Percentiles rank a stretch among this genome's conserved stretches.
Conservation (phyloP, 2,888 invertebrate genomes). For the Autographa pulchrina region DNA sequence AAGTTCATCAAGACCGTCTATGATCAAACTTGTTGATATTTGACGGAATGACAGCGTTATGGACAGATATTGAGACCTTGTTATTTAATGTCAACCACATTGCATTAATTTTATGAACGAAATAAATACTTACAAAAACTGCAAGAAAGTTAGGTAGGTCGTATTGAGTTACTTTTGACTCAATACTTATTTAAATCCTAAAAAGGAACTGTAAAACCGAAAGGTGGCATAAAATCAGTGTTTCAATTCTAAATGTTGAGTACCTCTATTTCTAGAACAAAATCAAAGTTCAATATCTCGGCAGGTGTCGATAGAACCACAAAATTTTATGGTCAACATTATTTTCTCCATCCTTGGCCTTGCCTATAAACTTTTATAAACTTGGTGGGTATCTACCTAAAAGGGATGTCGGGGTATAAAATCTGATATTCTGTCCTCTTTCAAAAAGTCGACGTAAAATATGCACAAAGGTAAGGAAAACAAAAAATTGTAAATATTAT, state of each 20-base stretch:
- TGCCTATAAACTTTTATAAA: constrained; percentile 39
- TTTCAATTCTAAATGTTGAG: background rate
- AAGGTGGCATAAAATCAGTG: too few relatives aligned
- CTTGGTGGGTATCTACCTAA: constrained; percentile 29
- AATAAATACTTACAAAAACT: background rate
- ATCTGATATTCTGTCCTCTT: constrained; percentile 71
- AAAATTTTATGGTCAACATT: constrained; percentile 48
- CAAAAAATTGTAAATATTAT: constrained; percentile 28
- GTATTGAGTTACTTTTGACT: too few relatives aligned
- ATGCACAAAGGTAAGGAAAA: constrained; percentile 72
- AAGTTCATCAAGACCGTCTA: constrained; percentile 16
- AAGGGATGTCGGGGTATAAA: constrained; percentile 57
- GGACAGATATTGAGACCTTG: constrained; percentile 25
- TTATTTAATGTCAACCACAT: constrained; percentile 25
- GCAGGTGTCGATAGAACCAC: constrained; percentile 40
- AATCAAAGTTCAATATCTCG: constrained; percentile 42
- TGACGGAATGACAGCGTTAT: constrained; percentile 23
- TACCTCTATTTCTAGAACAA: constrained; percentile 18
- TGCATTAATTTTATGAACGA: background rate
- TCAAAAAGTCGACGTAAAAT: constrained; percentile 75
- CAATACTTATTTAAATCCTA: background rate
- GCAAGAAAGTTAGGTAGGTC: background rate
- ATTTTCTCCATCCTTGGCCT: constrained; percentile 31
- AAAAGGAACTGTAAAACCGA: background rate
- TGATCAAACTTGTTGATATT: constrained; percentile 2